Base-by-base conservation (phyloP, 2,113 vertebrate genomes). In the Sceloporus undulatus region DNA sequence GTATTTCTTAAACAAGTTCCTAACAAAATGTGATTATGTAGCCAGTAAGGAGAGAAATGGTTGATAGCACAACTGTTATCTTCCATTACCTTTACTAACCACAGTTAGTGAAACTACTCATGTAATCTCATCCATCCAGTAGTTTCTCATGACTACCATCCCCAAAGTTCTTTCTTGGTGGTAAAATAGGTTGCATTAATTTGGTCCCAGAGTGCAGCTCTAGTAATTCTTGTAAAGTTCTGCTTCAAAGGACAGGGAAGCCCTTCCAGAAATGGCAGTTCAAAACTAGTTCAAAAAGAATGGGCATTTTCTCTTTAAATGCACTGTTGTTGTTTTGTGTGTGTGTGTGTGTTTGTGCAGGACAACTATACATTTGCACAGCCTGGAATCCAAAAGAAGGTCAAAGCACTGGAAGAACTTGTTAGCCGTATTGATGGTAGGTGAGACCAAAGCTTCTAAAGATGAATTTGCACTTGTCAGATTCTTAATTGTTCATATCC, bases 311-410 rank as follows among this genome's bases (percentile, higher is more conserved):
- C 18, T 14, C 59, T 62, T 62, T 16, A 62, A 14, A 62, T 62
- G 59, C 59, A 62, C 59, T 62, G 59, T 14, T 14, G 13, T 62
- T 62, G 5, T 9, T 71, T 71, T 3, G 34, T 34, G 34, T 34
- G 34, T 34, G 34, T 29, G 80, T 89, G 42, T 56, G 84, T 62
- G 11, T 84, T 85, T 89, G 38, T 56, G 19, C 94, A 99, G 98
- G 98, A 99, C 94, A 99, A 99, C 95, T 99, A 99, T 96, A 99
- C 99, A 1, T 99, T 99, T 90, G 99, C 99, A 89, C 99, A 99
- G 93, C 99, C 99, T 0, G 99, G 99, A 23, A 99, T 99, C 95
- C 99, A 99, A 97, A 99, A 98, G 96, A 99, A 99, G 92, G 99
- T 99, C 90, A 99, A 99, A 94, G 99, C 98, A 4, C 94, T 99